phyloP scores from a whole-genome alignment of 2,113 vertebrate genomes.

The Morphnarchus princeps region DNA sequence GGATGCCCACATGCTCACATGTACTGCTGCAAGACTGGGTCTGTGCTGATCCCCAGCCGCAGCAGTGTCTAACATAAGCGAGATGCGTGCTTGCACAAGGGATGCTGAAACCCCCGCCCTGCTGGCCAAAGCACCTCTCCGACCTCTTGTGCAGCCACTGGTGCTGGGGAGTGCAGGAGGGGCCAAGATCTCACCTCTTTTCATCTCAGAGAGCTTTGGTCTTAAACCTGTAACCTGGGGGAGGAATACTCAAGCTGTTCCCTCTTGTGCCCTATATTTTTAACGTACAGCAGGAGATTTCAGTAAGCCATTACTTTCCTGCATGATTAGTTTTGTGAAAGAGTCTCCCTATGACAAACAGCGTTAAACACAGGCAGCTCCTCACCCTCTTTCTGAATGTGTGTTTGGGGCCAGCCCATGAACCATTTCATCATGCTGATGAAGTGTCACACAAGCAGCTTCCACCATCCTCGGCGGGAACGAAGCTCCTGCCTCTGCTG shows the following conservation, averaged over 20 bases:
- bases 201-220: not conserved
- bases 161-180: not conserved
- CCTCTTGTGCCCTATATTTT: not conserved
- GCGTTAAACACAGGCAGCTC: not conserved
- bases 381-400: not conserved
- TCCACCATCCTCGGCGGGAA: not conserved
- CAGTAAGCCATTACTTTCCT: not conserved
- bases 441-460: not conserved
- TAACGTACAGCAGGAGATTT: not conserved
- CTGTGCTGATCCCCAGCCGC: not conserved
- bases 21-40: not conserved
- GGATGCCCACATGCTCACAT: fast-evolving
- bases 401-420: not conserved
- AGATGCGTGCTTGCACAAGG: fast-evolving
- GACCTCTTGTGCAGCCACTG: not conserved
- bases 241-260: not conserved
- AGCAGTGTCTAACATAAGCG: not conserved
- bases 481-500: not conserved
- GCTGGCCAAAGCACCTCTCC: not conserved
- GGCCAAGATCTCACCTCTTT: not conserved
- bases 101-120: not conserved
- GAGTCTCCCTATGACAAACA: not conserved
- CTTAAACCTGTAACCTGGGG: not conserved
- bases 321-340: not conserved
- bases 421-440: not conserved